Evolutionary conservation across 1,140 invertebrate genomes (phyloP), one percentile per base, ranked within the genome.

Genomic region (Brachionus sp.): DNA sequence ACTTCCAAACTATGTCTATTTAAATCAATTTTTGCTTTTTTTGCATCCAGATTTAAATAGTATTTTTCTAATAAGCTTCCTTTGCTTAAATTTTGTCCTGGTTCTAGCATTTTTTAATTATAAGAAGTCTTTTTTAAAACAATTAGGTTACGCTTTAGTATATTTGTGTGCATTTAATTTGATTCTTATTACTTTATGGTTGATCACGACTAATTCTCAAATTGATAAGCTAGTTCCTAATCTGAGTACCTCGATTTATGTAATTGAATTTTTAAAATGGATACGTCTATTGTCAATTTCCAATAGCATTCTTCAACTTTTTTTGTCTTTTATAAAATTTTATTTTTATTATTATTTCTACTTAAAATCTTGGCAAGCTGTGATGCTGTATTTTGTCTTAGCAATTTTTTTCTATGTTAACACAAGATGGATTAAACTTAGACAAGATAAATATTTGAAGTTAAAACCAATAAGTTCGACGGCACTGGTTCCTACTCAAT

Each of bases 91-190:
- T 66, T 37, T 44, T 5, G 19, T 62, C 29, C 29, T 80, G 16
- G 29, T 50, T 9, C 25, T 57, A 19, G 57, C n/a, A 42, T 80
- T 80, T 37, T 80, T 80, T 35, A 35, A 57, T 42, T 62, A 62
- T 62, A 80, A 50, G 12, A 39, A 66, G 19, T 80, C 77, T 7
- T 13, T 80, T 25, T 62, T 80, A 19, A 80, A 80, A 19, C 77
- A 80, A 66, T 23, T 80, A 29, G 77, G 13, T 9, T 35, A 33
- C 29, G 33, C 19, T 44, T 62, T 80, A 12, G 19, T 64, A 12
- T 80, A 39, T 80, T 33, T 80, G 4, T 80, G 46, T 35, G 29
- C 35, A 5, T 80, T 80, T 62, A 80, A 80, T 80, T 62, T 80
- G 19, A 80, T 80, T 80, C 33, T 80, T 6, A 42, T 80, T 62